A percentile compares a stretch with the other conserved stretches of the same genome.
phyloP scores from a whole-genome alignment of 2,888 invertebrate species.

The Creontiades dilutus region DNA sequence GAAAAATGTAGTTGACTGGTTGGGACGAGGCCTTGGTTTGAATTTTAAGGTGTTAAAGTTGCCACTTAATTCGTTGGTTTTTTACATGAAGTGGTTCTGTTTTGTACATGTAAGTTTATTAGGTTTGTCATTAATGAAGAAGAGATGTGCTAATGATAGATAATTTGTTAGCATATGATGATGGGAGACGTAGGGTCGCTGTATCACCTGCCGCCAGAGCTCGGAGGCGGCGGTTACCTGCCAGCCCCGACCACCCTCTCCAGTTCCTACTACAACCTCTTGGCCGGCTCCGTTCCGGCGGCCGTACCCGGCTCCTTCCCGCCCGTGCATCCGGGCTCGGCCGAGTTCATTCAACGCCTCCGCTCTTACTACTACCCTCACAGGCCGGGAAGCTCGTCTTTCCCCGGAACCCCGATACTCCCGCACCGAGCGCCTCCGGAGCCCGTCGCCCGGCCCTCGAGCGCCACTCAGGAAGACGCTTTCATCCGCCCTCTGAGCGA shows the following conservation, averaged over 20 bases:
- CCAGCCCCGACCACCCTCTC: conserved; percentile 76
- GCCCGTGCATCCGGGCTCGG: conserved; percentile 73
- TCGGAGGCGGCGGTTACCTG: conserved; percentile 70
- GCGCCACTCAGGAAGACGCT: conserved; percentile 78
- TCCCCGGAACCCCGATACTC: conserved; percentile 78
- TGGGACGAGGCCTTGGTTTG: too few species aligned
- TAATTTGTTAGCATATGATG: conserved; percentile 69
- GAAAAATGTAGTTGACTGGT: too few species aligned
- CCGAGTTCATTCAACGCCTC: conserved; percentile 77
- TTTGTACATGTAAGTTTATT: not conserved
- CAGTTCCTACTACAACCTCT: conserved; percentile 77
- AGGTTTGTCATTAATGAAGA: not conserved
- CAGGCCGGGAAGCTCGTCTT: conserved; percentile 75
- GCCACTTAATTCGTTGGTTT: not conserved
- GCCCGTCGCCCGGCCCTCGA: conserved; percentile 76
- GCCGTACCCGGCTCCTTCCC: conserved; percentile 51
- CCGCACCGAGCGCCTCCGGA: conserved; percentile 73
- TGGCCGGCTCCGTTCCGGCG: conserved; percentile 46
- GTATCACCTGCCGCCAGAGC: conserved; percentile 75
- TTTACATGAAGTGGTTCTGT: conserved; percentile 30
- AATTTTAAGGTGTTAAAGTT: too few species aligned
- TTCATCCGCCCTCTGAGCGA: conserved; percentile 84
- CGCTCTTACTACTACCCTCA: conserved; percentile 71
- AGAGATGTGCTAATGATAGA: not conserved
- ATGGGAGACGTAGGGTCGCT: conserved; percentile 66